phyloP scores from a whole-genome alignment of 1,140 invertebrate species.

The Sycophila sp. region DNA sequence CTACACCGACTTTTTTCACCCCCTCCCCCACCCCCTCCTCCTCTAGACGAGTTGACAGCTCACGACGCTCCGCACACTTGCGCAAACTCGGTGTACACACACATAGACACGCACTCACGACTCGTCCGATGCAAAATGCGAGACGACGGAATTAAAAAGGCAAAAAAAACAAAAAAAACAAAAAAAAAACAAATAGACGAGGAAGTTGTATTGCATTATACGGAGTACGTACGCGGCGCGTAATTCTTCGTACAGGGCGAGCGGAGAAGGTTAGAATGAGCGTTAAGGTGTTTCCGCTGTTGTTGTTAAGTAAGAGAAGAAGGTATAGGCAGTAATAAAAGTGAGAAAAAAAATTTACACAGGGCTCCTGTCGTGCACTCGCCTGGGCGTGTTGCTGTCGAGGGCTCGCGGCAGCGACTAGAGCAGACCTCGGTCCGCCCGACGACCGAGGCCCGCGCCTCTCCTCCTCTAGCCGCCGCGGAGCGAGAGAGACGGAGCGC shows the following conservation, averaged over 20 bases:
- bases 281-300: too few species aligned
- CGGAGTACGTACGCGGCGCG: too few species aligned
- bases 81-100: neutral
- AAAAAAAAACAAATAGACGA: too few species aligned
- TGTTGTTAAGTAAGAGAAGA: too few species aligned
- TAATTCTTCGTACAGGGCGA: too few species aligned
- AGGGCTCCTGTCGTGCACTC: slow-evolving; percentile 39
- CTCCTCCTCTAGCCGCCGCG: slow-evolving; percentile 29
- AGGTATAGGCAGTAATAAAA: slow-evolving; percentile 5
- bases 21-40: neutral
- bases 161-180: too few species aligned
- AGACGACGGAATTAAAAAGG: neutral
- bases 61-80: neutral
- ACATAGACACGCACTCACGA: neutral
- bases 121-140: neutral
- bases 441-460: neutral
- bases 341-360: slow-evolving; percentile 36
- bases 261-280: neutral
- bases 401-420: slow-evolving; percentile 55
- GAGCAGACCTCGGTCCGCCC: neutral
- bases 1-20: neutral
- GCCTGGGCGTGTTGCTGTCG: slow-evolving; percentile 52
- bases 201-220: too few species aligned
- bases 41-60: neutral
- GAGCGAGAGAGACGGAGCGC: neutral